A percentile compares a stretch with the other conserved stretches of the same genome.
Conservation (phyloP, 2,888 invertebrate species). For the Strigamia transsilvanica region DNA sequence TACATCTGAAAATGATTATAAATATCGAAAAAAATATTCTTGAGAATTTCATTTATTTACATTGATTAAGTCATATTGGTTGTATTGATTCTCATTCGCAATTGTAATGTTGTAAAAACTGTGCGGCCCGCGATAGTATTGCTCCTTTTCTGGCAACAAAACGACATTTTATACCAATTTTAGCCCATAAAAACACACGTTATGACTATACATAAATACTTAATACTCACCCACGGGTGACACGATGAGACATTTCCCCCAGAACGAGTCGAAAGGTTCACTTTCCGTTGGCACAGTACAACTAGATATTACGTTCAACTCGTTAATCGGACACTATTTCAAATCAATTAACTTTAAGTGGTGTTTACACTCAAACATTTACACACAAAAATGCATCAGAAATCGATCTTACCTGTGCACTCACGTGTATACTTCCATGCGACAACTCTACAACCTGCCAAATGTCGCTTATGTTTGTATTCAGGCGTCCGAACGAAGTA, state of each 20-base stretch:
- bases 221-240: background rate
- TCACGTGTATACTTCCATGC: background rate
- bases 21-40: background rate
- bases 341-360: background rate
- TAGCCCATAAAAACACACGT: too few relatives aligned
- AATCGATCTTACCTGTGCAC: constrained; percentile 11
- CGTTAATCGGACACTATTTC: background rate
- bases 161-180: background rate
- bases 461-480: background rate
- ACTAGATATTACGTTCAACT: background rate
- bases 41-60: background rate
- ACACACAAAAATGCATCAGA: background rate
- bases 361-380: background rate
- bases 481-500: background rate
- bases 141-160: background rate
- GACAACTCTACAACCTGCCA: background rate
- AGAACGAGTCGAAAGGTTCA: background rate
- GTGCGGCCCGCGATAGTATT: background rate
- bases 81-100: background rate
- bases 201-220: too few relatives aligned
- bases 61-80: background rate
- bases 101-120: background rate
- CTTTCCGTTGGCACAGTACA: background rate
- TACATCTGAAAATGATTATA: background rate
- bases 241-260: background rate